Percentiles rank a stretch among this genome's conserved stretches.
These are phyloP conservation scores for Aradophagus sp. DNA, from an alignment of 1,140 invertebrate species.

Conservation along the genomic window DNA sequence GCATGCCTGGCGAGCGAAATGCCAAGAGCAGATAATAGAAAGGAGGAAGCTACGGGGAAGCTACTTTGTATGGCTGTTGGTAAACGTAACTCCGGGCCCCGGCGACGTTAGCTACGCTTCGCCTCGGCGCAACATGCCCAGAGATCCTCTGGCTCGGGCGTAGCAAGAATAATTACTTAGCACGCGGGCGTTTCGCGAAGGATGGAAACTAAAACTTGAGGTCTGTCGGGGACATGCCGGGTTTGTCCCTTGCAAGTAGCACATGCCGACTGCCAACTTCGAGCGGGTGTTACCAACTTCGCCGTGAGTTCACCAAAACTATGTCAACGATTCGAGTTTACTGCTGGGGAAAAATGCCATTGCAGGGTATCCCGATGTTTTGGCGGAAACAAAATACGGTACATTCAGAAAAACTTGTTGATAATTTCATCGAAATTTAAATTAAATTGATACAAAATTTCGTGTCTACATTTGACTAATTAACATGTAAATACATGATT, in stretches of 20 bases:
- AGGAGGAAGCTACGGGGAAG: slow-evolving; percentile 64
- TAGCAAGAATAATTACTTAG: slow-evolving; percentile 63
- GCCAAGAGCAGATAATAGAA: slow-evolving; percentile 66
- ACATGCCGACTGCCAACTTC: slow-evolving; percentile 41
- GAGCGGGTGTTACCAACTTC: slow-evolving; percentile 24
- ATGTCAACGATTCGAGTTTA: slow-evolving; percentile 18
- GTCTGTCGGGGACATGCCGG: slow-evolving; percentile 24
- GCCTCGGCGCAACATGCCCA: slow-evolving; percentile 22
- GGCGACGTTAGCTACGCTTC: slow-evolving; percentile 30
- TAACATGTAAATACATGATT: too few species aligned
- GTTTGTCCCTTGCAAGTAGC: slow-evolving; percentile 20
- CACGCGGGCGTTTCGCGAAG: slow-evolving; percentile 19
- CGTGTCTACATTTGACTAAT: too few species aligned
- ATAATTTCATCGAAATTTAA: too few species aligned
- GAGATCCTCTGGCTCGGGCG: slow-evolving; percentile 47
- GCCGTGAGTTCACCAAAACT: slow-evolving; percentile 16
- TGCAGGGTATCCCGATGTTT: too few species aligned
- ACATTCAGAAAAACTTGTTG: too few species aligned
- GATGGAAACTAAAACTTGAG: slow-evolving; percentile 60
- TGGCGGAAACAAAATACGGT: too few species aligned
- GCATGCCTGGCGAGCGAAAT: slow-evolving; percentile 62
- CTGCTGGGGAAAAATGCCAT: too few species aligned
- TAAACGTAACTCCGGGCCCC: slow-evolving; percentile 13
- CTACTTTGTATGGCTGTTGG: slow-evolving; percentile 60
- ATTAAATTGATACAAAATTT: too few species aligned